These are phyloP conservation scores for Takifugu flavidus DNA, from an alignment of 2,113 vertebrate genomes.

Conservation along the genomic window DNA sequence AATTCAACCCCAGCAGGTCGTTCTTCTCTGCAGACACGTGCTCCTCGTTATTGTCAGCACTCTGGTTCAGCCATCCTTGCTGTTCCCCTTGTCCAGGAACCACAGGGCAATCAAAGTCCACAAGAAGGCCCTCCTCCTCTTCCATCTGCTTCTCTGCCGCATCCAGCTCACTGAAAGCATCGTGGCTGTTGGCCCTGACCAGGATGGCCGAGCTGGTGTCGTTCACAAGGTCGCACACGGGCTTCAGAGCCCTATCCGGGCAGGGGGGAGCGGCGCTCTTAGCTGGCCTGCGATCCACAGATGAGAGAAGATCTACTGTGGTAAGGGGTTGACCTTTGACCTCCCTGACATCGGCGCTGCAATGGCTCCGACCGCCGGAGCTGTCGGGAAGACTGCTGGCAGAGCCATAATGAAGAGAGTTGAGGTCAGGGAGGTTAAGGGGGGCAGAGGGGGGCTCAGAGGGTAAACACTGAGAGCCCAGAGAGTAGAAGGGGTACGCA, in stretches of 20 bases:
- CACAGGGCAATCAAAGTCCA: constrained; percentile 72
- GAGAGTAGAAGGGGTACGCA: constrained; percentile 60
- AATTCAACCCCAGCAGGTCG: constrained; percentile 31
- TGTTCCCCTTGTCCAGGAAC: constrained; percentile 34
- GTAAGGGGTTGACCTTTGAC: constrained; percentile 74
- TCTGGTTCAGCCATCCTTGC: not conserved
- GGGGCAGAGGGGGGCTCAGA: constrained; percentile 51
- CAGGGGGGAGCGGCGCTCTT: constrained; percentile 70
- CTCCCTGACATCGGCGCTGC: constrained; percentile 56
- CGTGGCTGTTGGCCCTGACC: constrained; percentile 65
- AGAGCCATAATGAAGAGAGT: constrained; percentile 60
- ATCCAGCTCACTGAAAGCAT: constrained; percentile 74
- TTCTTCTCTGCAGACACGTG: constrained; percentile 19
- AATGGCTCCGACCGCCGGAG: constrained; percentile 23
- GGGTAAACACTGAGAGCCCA: constrained; percentile 67
- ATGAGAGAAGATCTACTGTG: constrained; percentile 89
- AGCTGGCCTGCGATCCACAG: constrained; percentile 77
- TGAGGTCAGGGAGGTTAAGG: constrained; percentile 64
- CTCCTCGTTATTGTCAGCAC: constrained; percentile 19
- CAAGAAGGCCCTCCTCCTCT: constrained; percentile 62
- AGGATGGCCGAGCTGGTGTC: constrained; percentile 81
- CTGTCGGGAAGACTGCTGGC: constrained; percentile 48
- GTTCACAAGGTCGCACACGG: constrained; percentile 89
- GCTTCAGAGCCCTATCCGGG: constrained; percentile 78
- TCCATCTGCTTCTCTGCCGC: constrained; percentile 61